Conservation (phyloP, 2,797 vertebrate genomes). For the Trematomus bernacchii region DNA sequence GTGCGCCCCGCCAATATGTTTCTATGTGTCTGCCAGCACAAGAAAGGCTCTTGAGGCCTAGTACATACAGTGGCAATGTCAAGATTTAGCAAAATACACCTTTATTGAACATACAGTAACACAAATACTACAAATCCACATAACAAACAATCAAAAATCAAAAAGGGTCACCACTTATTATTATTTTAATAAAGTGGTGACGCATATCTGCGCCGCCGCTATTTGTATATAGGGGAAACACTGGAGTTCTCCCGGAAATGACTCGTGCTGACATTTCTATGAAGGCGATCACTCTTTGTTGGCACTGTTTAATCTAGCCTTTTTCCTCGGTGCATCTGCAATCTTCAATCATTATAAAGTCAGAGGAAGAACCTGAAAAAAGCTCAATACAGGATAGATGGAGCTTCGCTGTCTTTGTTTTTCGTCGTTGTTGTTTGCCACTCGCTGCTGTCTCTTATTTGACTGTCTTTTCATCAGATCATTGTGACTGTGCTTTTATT, state of each 20-base stretch:
- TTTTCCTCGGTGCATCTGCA: slow-evolving; percentile 35
- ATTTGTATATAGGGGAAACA: no score
- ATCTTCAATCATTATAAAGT: slow-evolving; percentile 52
- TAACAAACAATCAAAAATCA: no score
- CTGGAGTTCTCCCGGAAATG: slow-evolving; percentile 39
- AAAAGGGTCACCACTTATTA: no score
- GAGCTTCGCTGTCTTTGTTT: slow-evolving; percentile 15
- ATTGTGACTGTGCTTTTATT: slow-evolving; percentile 4
- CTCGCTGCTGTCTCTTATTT: slow-evolving; percentile 17
- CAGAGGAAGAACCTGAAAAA: slow-evolving; percentile 7
- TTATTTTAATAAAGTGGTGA: no score
- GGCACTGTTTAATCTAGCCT: slow-evolving; percentile 49
- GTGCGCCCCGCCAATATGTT: no score
- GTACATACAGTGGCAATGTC: no score
- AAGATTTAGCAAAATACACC: no score
- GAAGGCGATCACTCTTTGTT: slow-evolving; percentile 56
- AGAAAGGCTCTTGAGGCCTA: no score
- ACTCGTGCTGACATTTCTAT: slow-evolving; percentile 55
- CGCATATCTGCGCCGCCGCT: no score
- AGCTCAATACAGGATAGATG: slow-evolving; percentile 13
- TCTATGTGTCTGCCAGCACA: no score
- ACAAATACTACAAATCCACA: no score
- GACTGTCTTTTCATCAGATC: slow-evolving; percentile 36
- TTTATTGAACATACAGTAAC: no score
- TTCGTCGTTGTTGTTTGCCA: slow-evolving; percentile 14